These are phyloP conservation scores for Scyliorhinus canicula DNA, from an alignment of 2,797 vertebrate species.

Conservation along the genomic window DNA sequence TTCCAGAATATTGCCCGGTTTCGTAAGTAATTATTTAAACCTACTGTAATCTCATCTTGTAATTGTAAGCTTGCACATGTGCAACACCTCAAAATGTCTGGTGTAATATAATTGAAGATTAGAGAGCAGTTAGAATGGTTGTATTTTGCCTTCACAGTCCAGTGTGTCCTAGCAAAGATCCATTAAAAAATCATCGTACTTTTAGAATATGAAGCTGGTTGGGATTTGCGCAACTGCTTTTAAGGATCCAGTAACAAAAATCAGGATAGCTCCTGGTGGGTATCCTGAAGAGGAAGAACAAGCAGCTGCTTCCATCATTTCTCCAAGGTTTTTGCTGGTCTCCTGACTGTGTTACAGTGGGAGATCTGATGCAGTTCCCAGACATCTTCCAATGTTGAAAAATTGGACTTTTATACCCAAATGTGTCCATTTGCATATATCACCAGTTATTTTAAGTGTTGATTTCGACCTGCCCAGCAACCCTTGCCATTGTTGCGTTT, in stretches of 20 bases:
- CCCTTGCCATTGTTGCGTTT: not conserved
- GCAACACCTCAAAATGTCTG: not conserved
- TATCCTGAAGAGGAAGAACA: not conserved
- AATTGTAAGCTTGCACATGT: not conserved
- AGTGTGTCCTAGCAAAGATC: too few species aligned
- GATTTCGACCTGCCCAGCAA: not conserved
- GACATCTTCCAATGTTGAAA: not conserved
- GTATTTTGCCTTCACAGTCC: not conserved
- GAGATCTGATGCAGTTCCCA: not conserved
- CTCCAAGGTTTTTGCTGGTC: not conserved
- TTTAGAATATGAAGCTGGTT: not conserved
- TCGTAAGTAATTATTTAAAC: not conserved
- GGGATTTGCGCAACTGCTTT: not conserved
- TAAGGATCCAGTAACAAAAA: not conserved
- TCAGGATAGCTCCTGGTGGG: not conserved
- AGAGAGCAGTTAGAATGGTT: not conserved
- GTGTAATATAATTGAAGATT: not conserved
- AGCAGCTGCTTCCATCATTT: not conserved
- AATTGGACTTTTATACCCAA: not conserved
- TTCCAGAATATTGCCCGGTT: too few species aligned
- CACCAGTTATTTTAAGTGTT: not conserved
- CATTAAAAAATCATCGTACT: not conserved
- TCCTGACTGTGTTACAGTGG: not conserved
- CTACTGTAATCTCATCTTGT: not conserved
- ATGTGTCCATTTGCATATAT: not conserved